These are phyloP conservation scores for Rhinatrema bivittatum DNA, from an alignment of 2,797 vertebrate genomes.

Conservation along the genomic window DNA sequence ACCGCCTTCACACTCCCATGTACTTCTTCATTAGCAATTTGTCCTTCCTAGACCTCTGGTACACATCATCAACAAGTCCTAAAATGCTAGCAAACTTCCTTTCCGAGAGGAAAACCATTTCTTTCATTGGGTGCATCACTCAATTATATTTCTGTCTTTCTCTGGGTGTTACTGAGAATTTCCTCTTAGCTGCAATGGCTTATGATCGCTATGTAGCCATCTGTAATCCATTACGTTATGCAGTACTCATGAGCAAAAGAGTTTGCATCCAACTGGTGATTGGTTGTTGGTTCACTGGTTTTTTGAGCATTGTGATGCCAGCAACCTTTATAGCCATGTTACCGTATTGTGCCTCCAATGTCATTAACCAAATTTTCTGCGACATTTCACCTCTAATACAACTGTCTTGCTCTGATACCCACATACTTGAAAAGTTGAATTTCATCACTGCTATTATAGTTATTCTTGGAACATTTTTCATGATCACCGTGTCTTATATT, in stretches of 20 bases:
- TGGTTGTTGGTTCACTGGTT: constrained; percentile 7
- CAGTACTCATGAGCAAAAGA: not conserved
- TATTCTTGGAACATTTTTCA: constrained; percentile 6
- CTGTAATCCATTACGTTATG: constrained; percentile 4
- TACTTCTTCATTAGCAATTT: constrained; percentile 15
- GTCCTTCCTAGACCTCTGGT: constrained; percentile 14
- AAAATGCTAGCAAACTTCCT: constrained; percentile 5
- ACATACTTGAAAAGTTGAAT: constrained; percentile 11
- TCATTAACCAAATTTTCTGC: constrained; percentile 11
- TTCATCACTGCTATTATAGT: constrained; percentile 10
- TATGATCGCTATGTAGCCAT: constrained; percentile 11
- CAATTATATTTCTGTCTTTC: constrained; percentile 14
- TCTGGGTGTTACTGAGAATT: constrained; percentile 13
- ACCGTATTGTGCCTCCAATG: constrained; percentile 9
- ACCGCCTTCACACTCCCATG: constrained; percentile 12
- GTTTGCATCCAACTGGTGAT: not conserved
- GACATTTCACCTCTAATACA: constrained; percentile 8
- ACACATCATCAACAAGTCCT: constrained; percentile 10
- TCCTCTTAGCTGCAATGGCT: constrained; percentile 7
- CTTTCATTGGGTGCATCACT: constrained; percentile 3
- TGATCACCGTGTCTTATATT: constrained; percentile 6
- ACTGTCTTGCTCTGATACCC: constrained; percentile 11
- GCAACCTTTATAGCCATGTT: constrained; percentile 8
- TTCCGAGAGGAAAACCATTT: constrained; percentile 6
- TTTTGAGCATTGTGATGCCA: constrained; percentile 2